Conservation (phyloP, 92 coral and sea anemone species). For the Meandrina meandrites region DNA sequence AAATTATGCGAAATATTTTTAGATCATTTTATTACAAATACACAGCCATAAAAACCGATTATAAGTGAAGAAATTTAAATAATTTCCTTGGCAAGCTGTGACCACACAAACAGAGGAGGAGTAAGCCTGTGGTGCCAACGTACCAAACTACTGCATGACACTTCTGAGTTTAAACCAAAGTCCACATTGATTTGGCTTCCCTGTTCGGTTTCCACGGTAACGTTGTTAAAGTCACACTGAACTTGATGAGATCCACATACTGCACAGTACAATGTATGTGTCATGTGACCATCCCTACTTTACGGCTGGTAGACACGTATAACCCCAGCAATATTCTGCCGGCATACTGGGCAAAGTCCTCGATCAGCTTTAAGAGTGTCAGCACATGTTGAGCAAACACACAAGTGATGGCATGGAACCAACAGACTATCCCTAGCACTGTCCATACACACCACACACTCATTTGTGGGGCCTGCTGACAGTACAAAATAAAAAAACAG, state of each 20-base stretch:
- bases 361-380: slow-evolving; percentile 11
- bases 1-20: too few relatives aligned
- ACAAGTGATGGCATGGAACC: slow-evolving; percentile 50
- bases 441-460: slow-evolving; percentile 63
- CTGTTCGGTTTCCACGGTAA: too few relatives aligned
- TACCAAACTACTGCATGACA: too few relatives aligned
- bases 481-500: neutral
- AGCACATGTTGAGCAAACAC: slow-evolving; percentile 43
- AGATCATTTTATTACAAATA: too few relatives aligned
- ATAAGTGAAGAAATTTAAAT: too few relatives aligned
- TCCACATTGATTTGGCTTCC: too few relatives aligned
- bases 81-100: too few relatives aligned
- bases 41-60: too few relatives aligned
- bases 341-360: slow-evolving; percentile 45
- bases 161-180: too few relatives aligned
- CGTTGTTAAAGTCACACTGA: neutral
- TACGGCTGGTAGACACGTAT: slow-evolving; percentile 39
- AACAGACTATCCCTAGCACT: slow-evolving; percentile 37
- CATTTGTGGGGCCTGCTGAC: neutral
- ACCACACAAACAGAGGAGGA: too few relatives aligned
- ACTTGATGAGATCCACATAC: neutral
- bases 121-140: too few relatives aligned
- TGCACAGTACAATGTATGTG: neutral
- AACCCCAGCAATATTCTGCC: slow-evolving; percentile 24
- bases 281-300: neutral